Base-by-base conservation (phyloP, 2,113 vertebrate species). In the Acrocephalus arundinaceus region DNA sequence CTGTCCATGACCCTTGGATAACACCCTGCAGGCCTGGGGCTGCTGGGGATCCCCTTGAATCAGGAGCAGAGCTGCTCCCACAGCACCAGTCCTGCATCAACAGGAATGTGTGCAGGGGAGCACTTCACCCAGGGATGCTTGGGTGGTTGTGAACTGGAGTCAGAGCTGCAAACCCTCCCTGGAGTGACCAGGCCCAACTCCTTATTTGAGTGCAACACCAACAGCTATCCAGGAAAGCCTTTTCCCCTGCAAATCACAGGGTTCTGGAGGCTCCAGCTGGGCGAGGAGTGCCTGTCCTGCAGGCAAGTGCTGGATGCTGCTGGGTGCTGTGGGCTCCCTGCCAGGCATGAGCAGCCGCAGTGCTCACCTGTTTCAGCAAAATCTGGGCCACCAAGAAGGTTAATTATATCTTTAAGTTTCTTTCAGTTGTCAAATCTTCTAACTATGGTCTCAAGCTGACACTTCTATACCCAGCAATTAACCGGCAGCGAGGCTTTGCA, bases 341-440 rank as follows among this genome's bases (percentile, higher is more conserved):
- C n/a, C 49, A 75, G 55, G 37, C 78, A 87, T 0, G 0, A 78
- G 68, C 2, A 4, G 72, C 70, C 33, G 9, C 45, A 43, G 41
- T 2, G 1, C 81, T 75, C 82, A 81, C 71, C 74, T 71, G 55
- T 66, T 78, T 18, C 89, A 83, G 86, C 46, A 62, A n/a, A 89
- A 72, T 37, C 87, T 43, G 49, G 66, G 61, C 77, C 48, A 80
- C 71, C 59, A 68, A 71, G 75, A 89, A 93, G 81, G 71, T 89
- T 85, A 94, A 95, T 94, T 76, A 73, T 31, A 76, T 71, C 81
- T 92, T 96, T 72, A 86, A 67, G 43, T 84, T 83, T 70, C 85
- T 58, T 94, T 75, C 63, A 75, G 55, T 84, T 86, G 91, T 97
- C 87, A 91, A 33, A 63, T 68, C 45, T 75, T 68, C 31, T 84